phyloP scores from a whole-genome alignment of 1,140 invertebrate genomes.

The Metopolophium dirhodum region DNA sequence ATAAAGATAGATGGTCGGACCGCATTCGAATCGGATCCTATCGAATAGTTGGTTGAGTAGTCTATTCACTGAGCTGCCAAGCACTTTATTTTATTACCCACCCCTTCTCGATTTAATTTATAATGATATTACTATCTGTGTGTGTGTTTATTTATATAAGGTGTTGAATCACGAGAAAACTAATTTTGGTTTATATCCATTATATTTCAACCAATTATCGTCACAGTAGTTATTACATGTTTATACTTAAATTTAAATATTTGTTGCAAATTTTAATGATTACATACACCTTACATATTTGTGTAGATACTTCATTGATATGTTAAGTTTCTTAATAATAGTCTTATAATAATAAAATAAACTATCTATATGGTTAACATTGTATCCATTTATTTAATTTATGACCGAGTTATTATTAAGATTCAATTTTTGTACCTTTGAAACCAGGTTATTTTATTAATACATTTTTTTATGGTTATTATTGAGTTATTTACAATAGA shows the following conservation, averaged over 20 bases:
- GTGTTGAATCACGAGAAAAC: not conserved
- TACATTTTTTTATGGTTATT: too few species aligned
- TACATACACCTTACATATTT: not conserved
- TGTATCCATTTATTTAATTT: not conserved
- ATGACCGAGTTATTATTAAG: not conserved
- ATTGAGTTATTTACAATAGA: too few species aligned
- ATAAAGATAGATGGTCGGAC: conserved; percentile 7
- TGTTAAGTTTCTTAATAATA: not conserved
- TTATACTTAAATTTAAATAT: not conserved
- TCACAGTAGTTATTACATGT: not conserved
- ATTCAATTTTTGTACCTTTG: not conserved
- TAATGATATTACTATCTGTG: not conserved
- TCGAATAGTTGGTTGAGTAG: not conserved
- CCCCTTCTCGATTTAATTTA: not conserved
- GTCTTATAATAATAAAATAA: not conserved
- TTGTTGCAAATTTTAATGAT: too few species aligned
- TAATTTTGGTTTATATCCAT: not conserved
- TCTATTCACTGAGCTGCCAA: not conserved
- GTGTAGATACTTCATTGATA: not conserved
- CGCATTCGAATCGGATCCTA: conserved; percentile 29
- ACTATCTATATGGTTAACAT: not conserved
- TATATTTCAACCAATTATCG: not conserved
- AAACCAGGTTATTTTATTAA: not conserved
- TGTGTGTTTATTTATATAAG: not conserved
- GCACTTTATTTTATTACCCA: conserved; percentile 19